Evolutionary conservation across 1,140 invertebrate genomes (phyloP), one percentile per base, ranked within the genome.

Genomic region (Chironomus tepperi): DNA sequence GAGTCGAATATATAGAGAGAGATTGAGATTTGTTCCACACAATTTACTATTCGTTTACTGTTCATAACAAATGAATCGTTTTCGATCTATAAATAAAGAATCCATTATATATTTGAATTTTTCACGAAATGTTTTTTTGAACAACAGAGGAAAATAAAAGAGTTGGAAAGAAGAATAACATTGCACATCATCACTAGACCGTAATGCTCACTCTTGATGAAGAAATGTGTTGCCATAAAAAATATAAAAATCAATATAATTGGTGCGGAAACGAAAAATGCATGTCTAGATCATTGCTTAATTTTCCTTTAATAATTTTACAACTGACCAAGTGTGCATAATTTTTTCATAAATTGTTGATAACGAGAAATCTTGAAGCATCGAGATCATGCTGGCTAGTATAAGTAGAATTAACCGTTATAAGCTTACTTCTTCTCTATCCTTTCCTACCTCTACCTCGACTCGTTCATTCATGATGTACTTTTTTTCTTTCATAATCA

Each of bases 31-130:
- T 57, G 47, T 57, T 57, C 47, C 47, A 57, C 47, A 57, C 47
- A 57, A 57, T 57, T 57, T 15, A 57, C 47, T 57, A 57, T 57
- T 57, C 12, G n/a, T 57, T 57, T 57, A 15, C n/a, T 57, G 47
- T 57, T 57, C n/a, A 57, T 57, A 57, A 57, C n/a, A 57, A 57
- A 57, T 15, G 47, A n/a, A 57, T 57, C 47, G 47, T 57, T 57
- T 57, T 57, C 47, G 12, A 15, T 57, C 3, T 57, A 57, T 57
- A n/a, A 57, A 34, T 34, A 34, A 34, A 34, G 24, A 34, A 34
- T 34, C 47, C 47, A 12, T 12, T 57, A 57, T 15, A 12, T 57
- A 12, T n/a, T 57, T 57, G 3, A 34, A 57, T 57, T 57, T 57
- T n/a, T 57, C 47, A n/a, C 12, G 12, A 57, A n/a, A 57, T 57